Conservation (phyloP, 2,797 vertebrate genomes). For the Bovichtus variegatus region DNA sequence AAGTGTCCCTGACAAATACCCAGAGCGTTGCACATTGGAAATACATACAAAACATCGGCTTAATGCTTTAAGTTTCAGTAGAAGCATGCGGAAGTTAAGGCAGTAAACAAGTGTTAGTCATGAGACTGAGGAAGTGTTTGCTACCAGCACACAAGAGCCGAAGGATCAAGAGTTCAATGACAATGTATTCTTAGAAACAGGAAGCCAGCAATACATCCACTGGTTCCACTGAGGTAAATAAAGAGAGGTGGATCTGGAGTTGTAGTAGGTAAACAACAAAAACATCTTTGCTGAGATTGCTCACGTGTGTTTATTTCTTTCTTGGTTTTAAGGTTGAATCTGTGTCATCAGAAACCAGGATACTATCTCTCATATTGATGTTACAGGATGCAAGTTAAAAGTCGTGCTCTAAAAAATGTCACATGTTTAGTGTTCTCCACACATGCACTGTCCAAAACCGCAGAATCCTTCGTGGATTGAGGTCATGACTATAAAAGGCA, state of each 20-base stretch:
- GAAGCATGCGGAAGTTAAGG: constrained; percentile 55
- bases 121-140: constrained; percentile 75
- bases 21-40: constrained; percentile 14
- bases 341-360: constrained; percentile 4
- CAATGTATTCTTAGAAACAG: constrained; percentile 83
- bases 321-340: constrained; percentile 4
- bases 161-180: constrained; percentile 72
- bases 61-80: constrained; percentile 42
- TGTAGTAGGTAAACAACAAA: constrained; percentile 42
- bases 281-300: background rate
- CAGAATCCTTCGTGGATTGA: constrained; percentile 31
- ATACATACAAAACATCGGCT: constrained; percentile 32
- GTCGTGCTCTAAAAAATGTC: background rate
- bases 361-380: constrained; percentile 1
- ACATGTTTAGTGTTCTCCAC: constrained; percentile 14
- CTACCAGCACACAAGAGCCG: constrained; percentile 55
- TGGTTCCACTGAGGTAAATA: constrained; percentile 63
- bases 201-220: constrained; percentile 70
- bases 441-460: constrained; percentile 11
- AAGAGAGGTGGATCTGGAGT: constrained; percentile 17
- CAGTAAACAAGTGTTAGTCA: constrained; percentile 77
- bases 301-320: background rate
- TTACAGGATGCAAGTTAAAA: constrained; percentile 32
- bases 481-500: constrained; percentile 21
- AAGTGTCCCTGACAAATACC: constrained; percentile 59